Evolutionary conservation across 2,797 vertebrate genomes (phyloP).

Genomic region (Remorina albescens): DNA sequence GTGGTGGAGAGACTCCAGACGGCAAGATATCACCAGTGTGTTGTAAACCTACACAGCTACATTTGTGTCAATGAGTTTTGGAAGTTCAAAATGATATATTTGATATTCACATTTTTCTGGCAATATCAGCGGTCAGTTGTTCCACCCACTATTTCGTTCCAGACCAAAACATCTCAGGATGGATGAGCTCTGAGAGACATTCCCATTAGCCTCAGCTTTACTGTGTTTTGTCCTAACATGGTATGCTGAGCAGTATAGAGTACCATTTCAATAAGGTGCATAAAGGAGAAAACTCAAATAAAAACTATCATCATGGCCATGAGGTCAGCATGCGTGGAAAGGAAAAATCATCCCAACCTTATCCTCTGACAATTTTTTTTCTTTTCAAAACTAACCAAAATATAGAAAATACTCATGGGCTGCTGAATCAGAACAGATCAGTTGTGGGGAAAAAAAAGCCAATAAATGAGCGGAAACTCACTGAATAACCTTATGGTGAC

Average conservation of each 20-base stretch:
- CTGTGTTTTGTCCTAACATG: not conserved
- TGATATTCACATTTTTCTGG: not conserved
- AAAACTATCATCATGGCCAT: no score
- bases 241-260: not conserved
- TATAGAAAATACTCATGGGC: no score
- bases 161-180: not conserved
- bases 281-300: no score
- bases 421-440: no score
- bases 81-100: not conserved
- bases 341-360: no score
- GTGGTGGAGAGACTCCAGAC: constrained; percentile 73
- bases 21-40: constrained; percentile 72
- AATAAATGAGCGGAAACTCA: no score
- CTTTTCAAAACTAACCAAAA: no score
- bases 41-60: constrained; percentile 15
- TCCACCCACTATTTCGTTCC: not conserved
- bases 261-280: no score
- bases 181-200: not conserved
- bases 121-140: not conserved
- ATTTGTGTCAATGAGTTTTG: constrained; percentile 8
- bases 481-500: no score
- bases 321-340: no score
- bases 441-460: no score
- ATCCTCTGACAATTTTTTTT: no score
- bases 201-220: not conserved